Evolutionary conservation across 2,888 invertebrate species (phyloP).

Genomic region (Drosophila yooni): DNA sequence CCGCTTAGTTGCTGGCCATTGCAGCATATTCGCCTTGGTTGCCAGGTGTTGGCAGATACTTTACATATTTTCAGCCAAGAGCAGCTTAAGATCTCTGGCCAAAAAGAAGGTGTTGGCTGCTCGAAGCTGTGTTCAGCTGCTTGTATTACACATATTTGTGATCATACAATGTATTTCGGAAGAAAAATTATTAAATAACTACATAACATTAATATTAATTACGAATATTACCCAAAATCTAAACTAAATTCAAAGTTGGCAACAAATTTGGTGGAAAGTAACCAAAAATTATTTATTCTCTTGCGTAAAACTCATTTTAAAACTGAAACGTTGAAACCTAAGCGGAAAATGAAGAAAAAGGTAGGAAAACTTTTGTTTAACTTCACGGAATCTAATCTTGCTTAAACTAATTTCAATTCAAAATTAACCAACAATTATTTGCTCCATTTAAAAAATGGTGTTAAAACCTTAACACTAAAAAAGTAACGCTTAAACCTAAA

Average conservation of each 20-base stretch:
- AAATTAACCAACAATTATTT: conserved; percentile 15
- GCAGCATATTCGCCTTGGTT: conserved; percentile 24
- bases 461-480: conserved; percentile 22
- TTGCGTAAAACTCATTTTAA: no score
- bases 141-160: conserved; percentile 31
- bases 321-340: no score
- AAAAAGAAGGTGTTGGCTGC: conserved; percentile 25
- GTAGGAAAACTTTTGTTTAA: no score
- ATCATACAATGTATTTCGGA: background rate
- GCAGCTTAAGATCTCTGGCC: conserved; percentile 24
- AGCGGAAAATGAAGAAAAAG: no score
- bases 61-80: conserved; percentile 51
- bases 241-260: background rate
- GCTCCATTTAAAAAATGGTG: conserved; percentile 43
- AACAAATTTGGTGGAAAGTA: background rate
- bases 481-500: background rate
- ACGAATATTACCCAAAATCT: background rate
- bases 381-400: no score
- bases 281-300: background rate
- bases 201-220: background rate
- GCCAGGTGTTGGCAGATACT: conserved; percentile 71
- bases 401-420: no score
- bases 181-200: background rate
- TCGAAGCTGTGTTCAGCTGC: conserved; percentile 22
- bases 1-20: conserved; percentile 52